Base-by-base conservation (phyloP, 2,113 vertebrate genomes). In the Myotis davidii region DNA sequence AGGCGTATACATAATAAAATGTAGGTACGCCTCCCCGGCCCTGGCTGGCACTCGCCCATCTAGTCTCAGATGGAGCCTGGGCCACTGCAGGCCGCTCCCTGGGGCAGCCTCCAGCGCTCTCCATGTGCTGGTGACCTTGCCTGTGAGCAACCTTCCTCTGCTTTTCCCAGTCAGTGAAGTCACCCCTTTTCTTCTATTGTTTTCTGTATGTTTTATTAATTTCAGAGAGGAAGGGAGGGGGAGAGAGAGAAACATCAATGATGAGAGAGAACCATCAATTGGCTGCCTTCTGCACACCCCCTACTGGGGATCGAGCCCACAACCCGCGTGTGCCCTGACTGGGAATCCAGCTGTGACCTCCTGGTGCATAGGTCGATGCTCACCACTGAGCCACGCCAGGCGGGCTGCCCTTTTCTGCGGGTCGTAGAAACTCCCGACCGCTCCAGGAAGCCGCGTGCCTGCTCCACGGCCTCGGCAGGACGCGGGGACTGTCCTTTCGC, bases 361-460 rank as follows among this genome's bases (percentile, higher is more conserved):
- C 56, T 59, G 20, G 54, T 56, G 21, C 54, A 21, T 9, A 56
- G 54, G 54, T 56, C 54, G 20, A 21, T 21, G 54, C 54, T 56
- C 54, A 56, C 54, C 54, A 0, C 54, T 0, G 20, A 56, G 54
- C 6, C 54, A 56, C 18, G 20, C 54, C 54, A 56, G 54, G 6
- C 21, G 54, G 50, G 54, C 54, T 56, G 54, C 70, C 9, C 39
- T 65, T 37, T 29, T 42, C 50, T 65, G 42, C 3, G 2, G 48
- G 10, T 32, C 16, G 1, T 8, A 6, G 17, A 73, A 6, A 18
- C 54, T 85, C 25, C 37, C 10, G 5, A 21, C 7, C 23, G 8
- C 11, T 37, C 0, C 9, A 11, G 27, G 27, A 69, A 45, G 5
- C 50, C n/a, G 4, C 2, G 0, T 32, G 45, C 69, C 27, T 37